These are phyloP conservation scores for Sebastes cheni DNA, from an alignment of 2,797 vertebrate genomes.

Conservation along the genomic window DNA sequence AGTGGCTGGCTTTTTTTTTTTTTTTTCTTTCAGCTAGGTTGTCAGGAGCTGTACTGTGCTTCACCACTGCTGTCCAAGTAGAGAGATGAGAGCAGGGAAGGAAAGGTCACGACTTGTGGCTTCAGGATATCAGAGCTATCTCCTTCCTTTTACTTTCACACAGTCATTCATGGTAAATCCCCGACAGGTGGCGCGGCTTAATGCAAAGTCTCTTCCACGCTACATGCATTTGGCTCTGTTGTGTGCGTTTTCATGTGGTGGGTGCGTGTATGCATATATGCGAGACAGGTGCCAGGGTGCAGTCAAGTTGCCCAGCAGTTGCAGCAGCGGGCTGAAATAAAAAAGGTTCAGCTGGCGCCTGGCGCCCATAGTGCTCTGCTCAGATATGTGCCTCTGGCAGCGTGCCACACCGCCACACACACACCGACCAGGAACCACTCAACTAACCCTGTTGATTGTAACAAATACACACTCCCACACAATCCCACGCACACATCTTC, in stretches of 20 bases:
- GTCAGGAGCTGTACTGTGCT: not conserved
- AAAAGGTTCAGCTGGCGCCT: conserved; percentile 79
- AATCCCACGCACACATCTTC: not conserved
- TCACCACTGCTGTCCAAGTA: not conserved
- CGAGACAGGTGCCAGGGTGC: conserved; percentile 79
- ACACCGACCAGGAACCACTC: conserved; percentile 14
- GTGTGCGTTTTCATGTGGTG: conserved; percentile 41
- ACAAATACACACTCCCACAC: conserved; percentile 35
- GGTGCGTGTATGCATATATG: conserved; percentile 45
- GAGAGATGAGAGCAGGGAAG: not conserved
- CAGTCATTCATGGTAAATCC: conserved; percentile 47
- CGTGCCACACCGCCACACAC: conserved; percentile 48
- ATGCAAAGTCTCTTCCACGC: conserved; percentile 19
- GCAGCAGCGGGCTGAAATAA: conserved; percentile 63
- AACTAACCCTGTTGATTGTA: conserved; percentile 29
- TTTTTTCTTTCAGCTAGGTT: not conserved
- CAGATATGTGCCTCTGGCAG: conserved; percentile 79
- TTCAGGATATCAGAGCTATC: conserved; percentile 9
- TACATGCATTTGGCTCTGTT: conserved; percentile 36
- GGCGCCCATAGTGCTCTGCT: conserved; percentile 63
- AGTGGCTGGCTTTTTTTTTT: not conserved
- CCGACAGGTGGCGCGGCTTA: conserved; percentile 74
- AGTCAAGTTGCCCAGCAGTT: conserved; percentile 74
- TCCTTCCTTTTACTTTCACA: conserved; percentile 31
- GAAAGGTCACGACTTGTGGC: conserved; percentile 31